Base-by-base conservation (phyloP, 2,113 vertebrate genomes). In the Muscicapa adusta region DNA sequence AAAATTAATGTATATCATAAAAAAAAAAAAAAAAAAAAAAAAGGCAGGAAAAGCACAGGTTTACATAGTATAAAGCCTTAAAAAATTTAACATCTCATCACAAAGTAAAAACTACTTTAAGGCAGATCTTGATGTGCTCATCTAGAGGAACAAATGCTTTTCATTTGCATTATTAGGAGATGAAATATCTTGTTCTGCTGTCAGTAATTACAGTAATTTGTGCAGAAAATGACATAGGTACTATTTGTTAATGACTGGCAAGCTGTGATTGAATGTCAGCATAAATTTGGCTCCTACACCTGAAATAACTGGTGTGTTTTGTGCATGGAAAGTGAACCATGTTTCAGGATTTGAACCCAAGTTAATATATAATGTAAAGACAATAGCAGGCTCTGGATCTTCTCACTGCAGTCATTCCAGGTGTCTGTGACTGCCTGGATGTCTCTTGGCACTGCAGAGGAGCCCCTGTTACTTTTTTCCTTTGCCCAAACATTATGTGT, bases 121-220 rank as follows among this genome's bases (percentile, higher is more conserved):
- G 77, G 42, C 3, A 34, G 11, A 47, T 58, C 43, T 83, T 47
- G 10, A 47, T 88, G 38, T 67, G 40, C 47, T 74, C 28, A 54
- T 77, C 51, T 67, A 36, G 60, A 74, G 23, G 51, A 85, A 48
- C 33, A 89, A 89, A 66, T 73, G 14, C 36, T 90, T 88, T 90
- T 85, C 40, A 63, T 88, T 93, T 85, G n/a, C 2, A 5, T 85
- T 89, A 83, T 76, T 94, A 88, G 54, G n/a, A 76, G 43, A 45
- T 65, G 63, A 95, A 95, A 74, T 91, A 70, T 29, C 83, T 89
- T 74, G 15, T 85, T 50, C 42, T 90, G 40, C 56, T 94, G 51
- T 88, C 63, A 91, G 29, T 83, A 93, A 85, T 90, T 90, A 62
- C 4, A 71, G 68, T 88, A 85, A 93, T 94, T 94, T 82, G n/a